phyloP scores from a whole-genome alignment of 2,797 vertebrate genomes.

The Centroberyx gerrardi region DNA sequence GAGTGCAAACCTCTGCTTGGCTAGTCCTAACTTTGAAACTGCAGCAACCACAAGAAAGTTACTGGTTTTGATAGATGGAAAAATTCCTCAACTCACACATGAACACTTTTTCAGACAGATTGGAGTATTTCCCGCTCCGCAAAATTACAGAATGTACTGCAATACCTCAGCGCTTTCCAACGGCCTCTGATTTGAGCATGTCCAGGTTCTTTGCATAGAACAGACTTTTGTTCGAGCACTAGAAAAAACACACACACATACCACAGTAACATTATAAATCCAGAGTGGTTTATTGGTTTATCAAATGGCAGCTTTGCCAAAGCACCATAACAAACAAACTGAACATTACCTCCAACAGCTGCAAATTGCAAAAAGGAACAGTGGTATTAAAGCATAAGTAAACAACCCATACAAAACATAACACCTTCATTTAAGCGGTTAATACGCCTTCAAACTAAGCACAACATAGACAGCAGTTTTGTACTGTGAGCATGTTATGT shows the following conservation, averaged over 20 bases:
- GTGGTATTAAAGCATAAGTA: constrained; percentile 57
- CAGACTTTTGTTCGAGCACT: neutral
- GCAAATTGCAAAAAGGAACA: constrained; percentile 56
- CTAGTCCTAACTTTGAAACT: constrained; percentile 35
- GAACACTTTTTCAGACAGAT: constrained; percentile 36
- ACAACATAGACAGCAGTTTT: constrained; percentile 43
- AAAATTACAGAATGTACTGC: constrained; percentile 21
- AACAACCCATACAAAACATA: constrained; percentile 56
- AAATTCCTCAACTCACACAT: constrained; percentile 44
- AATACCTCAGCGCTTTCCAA: constrained; percentile 17
- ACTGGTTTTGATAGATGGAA: constrained; percentile 53
- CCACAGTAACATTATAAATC: constrained; percentile 45
- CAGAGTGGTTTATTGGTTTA: constrained; percentile 78
- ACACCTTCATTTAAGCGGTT: constrained; percentile 49
- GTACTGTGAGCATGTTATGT: constrained; percentile 28
- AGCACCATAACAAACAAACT: constrained; percentile 77
- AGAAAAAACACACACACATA: constrained; percentile 13
- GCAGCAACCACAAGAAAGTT: constrained; percentile 55
- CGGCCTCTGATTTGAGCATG: constrained; percentile 4
- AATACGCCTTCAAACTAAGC: constrained; percentile 50
- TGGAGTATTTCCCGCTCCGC: constrained; percentile 42
- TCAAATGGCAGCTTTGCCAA: constrained; percentile 76
- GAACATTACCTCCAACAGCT: constrained; percentile 58
- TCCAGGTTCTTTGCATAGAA: constrained; percentile 27
- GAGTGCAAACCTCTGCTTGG: constrained; percentile 35